A percentile compares a stretch with the other conserved stretches of the same genome.
Conservation (phyloP, 2,888 invertebrate species). For the Strigamia transsilvanica region DNA sequence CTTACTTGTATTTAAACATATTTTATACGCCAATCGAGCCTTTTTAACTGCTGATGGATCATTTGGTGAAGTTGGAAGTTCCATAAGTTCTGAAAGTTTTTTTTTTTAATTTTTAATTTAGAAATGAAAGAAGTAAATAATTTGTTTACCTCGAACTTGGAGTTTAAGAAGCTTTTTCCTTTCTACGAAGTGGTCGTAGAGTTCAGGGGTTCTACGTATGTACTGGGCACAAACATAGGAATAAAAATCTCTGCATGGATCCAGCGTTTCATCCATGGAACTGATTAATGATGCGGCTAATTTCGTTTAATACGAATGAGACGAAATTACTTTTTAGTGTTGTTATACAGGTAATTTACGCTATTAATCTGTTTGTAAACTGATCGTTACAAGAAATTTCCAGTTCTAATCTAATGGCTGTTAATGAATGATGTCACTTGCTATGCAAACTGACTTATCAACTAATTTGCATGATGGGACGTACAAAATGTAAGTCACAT, state of each 20-base stretch:
- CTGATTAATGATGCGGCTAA: slow-evolving; percentile 54
- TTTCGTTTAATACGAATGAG: neutral
- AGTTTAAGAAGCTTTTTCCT: neutral
- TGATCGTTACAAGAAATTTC: neutral
- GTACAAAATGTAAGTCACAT: no score
- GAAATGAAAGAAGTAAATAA: neutral
- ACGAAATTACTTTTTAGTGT: neutral
- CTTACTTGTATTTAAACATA: slow-evolving; percentile 18
- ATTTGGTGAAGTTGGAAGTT: neutral
- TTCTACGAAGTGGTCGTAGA: slow-evolving; percentile 4
- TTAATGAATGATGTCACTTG: no score
- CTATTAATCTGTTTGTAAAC: neutral
- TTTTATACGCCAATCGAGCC: slow-evolving; percentile 8
- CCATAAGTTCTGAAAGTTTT: neutral
- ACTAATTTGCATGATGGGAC: no score
- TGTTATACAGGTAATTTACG: neutral
- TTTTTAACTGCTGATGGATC: neutral
- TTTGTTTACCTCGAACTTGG: slow-evolving; percentile 24
- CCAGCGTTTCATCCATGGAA: slow-evolving; percentile 56
- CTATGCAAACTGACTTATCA: no score
- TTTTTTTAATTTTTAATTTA: neutral
- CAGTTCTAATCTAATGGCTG: no score
- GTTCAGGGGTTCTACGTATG: neutral
- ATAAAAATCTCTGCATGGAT: slow-evolving; percentile 58
- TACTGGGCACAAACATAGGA: slow-evolving; percentile 54